Evolutionary conservation across 2,888 invertebrate genomes (phyloP), one percentile per base, ranked within the genome.

Genomic region (Conistra vaccinii): DNA sequence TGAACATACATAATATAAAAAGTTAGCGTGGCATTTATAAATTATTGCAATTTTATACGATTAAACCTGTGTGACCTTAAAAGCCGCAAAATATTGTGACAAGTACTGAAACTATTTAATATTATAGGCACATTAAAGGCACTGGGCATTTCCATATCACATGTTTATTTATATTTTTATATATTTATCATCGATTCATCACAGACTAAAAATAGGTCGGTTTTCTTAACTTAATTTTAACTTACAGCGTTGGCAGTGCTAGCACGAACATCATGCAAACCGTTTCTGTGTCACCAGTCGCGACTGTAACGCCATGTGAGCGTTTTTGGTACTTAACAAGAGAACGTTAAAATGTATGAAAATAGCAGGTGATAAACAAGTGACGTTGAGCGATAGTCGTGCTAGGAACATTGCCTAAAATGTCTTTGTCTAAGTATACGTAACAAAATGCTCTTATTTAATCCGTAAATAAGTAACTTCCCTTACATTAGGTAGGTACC

Each of bases 81-180:
- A 12, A n/a, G 20, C 14, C 2, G 3, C 20, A 20, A 42, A 32
- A 72, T 14, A 14, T 14, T 42, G 7, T 39, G 12, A 42, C 6
- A 48, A 20, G 26, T 17, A 3, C 35, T 69, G 35, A 70, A 71
- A 55, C 10, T 32, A 32, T 55, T 73, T 12, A n/a, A n/a, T 73
- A 71, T 69, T 17, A 48, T 69, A 48, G 1, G 26, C n/a, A 68
- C 17, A 23, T 32, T 55, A 26, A 29, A 45, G 55, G 42, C 42
- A 73, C 55, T 35, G n/a, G 6, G 32, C 2, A 42, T 73, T 23
- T 35, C 6, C 17, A 26, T 53, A 72, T 5, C 39, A 48, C 48
- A 48, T 48, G 35, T 48, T 35, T 45, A 32, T 32, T n/a, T 35
- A 51, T 17, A 39, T 20, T 35, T n/a, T 20, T 17, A 39, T 14